Evolutionary conservation across 2,888 invertebrate species (phyloP), one percentile per base, ranked within the genome.

Genomic region (Chrysodeixis includens): DNA sequence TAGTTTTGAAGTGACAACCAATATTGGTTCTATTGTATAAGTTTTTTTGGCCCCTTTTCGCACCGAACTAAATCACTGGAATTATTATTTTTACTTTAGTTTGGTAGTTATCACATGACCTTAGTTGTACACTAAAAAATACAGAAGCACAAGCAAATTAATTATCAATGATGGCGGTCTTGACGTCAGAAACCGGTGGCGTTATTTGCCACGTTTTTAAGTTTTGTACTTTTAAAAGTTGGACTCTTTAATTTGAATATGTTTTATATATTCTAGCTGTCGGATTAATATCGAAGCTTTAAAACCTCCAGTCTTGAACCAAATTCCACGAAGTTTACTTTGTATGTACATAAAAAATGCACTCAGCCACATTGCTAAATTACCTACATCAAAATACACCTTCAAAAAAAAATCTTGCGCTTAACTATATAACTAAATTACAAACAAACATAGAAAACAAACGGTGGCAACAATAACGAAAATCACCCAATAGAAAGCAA

Each of bases 401-500:
- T 58, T 44, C 30, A 20, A 49, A 40, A 49, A 44, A 73, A 73
- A 73, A 68, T 71, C 63, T 63, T 62, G 61, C 59, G 60, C 35
- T 40, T 26, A 52, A 16, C 46, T 66, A 62, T 62, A 35, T 62
- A 22, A 32, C 69, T 53, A 58, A n/a, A n/a, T n/a, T n/a, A 63
- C 68, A 71, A 71, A 63, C 54, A 57, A 44, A 30, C 51, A 40
- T 66, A 8, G 30, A 61, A 62, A 66, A 74, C 69, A 78, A 75
- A 76, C 60, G 58, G 57, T 55, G 66, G 65, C 73, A n/a, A 74
- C 82, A 83, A 78, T 80, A 83, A 81, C 80, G 74, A 75, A 78
- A 82, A 82, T 86, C 79, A 77, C 78, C 76, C 80, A 77, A 83
- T 79, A 74, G 74, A 66, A 78, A 63, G 76, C 77, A 77, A 83